Percentiles rank a stretch among this genome's conserved stretches.
Evolutionary conservation across 1,140 invertebrate species (phyloP).

Genomic region (Galleria mellonella): DNA sequence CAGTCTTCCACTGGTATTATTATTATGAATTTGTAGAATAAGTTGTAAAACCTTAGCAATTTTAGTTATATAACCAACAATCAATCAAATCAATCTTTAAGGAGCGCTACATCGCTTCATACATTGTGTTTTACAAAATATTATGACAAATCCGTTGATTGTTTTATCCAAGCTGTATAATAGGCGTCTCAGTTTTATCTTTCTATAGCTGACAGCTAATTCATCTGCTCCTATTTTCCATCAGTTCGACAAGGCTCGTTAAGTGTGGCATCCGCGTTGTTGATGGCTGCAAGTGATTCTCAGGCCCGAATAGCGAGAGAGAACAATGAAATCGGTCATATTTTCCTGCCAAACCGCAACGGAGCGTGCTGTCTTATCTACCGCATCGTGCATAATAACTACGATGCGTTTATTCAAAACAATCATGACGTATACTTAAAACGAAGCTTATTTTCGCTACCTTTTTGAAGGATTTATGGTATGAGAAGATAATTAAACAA

Average conservation of each 20-base stretch:
- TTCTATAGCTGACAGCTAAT: conserved; percentile 54
- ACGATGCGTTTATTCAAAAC: conserved; percentile 45
- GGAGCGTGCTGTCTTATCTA: conserved; percentile 61
- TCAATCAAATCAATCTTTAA: too few species aligned
- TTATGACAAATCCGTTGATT: conserved; percentile 11
- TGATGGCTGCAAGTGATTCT: conserved; percentile 66
- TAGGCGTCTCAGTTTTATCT: conserved; percentile 38
- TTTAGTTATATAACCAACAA: too few species aligned
- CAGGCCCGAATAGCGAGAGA: conserved; percentile 43
- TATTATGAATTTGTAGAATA: too few species aligned
- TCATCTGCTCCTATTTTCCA: conserved; percentile 59
- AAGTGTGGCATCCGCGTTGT: conserved; percentile 58
- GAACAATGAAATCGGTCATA: conserved; percentile 71
- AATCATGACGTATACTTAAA: conserved; percentile 48
- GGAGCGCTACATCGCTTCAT: too few species aligned
- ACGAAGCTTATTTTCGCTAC: conserved; percentile 50
- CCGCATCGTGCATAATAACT: conserved; percentile 59
- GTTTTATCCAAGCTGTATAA: conserved; percentile 27
- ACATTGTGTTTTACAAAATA: too few species aligned
- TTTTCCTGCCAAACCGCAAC: conserved; percentile 59
- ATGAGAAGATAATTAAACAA: conserved; percentile 22
- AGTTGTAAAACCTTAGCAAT: too few species aligned
- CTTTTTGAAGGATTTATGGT: conserved; percentile 35
- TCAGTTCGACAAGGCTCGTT: conserved; percentile 69
- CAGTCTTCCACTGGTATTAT: too few species aligned